Base-by-base conservation (phyloP, 2,888 invertebrate species). In the Furcula furcula region DNA sequence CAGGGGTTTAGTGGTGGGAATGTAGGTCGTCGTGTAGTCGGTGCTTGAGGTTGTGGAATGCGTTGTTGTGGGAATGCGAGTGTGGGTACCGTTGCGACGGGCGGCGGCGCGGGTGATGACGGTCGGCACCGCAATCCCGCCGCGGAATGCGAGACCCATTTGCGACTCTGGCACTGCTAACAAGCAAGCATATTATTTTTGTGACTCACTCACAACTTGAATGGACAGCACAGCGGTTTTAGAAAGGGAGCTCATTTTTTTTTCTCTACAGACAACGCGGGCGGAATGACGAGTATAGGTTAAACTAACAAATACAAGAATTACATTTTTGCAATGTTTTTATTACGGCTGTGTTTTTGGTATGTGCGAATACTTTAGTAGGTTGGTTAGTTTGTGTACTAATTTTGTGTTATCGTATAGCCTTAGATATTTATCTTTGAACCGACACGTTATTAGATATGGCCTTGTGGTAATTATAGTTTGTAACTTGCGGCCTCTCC, bases 101-200 rank as follows among this genome's bases (percentile, higher is more conserved):
- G n/a, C n/a, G n/a, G n/a, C n/a, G n/a, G n/a, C n/a, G n/a, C n/a
- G n/a, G n/a, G n/a, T n/a, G n/a, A 13, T 14, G 26, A 63, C 72
- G 69, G 66, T 66, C 16, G 69, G 63, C 65, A 63, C 68, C 53
- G 58, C 63, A 59, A 59, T 44, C 45, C 63, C 62, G 66, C 71
- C 57, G 61, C 64, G 86, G 88, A 85, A 86, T 87, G 86, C 78
- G 77, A 82, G 83, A 70, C 86, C 82, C 76, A 85, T 80, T 86
- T 85, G 79, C 69, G 74, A 70, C 64, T n/a, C n/a, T n/a, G n/a
- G n/a, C n/a, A n/a, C n/a, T n/a, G 61, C 57, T 61, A 60, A 69
- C 70, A 63, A 64, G 61, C 62, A 61, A 63, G 57, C 59, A 70
- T 67, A 70, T n/a, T n/a, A 66, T 69, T 70, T 69, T 57, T 57